Conservation (phyloP, 2,797 vertebrate species). For the Novumbra hubbsi region DNA sequence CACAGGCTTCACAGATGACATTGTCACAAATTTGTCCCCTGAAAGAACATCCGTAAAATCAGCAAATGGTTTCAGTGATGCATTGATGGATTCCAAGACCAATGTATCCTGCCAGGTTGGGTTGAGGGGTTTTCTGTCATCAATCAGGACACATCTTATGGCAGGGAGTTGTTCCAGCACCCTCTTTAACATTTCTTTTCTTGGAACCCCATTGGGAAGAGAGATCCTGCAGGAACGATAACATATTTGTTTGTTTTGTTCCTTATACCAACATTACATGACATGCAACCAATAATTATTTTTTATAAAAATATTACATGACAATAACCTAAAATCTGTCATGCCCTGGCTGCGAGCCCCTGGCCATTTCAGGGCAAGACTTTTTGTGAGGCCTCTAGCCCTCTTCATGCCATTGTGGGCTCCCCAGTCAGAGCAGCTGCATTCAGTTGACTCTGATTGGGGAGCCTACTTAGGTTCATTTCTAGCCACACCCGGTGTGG, state of each 20-base stretch:
- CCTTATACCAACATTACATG: not conserved
- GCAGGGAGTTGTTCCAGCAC: slow-evolving; percentile 30
- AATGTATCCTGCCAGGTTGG: slow-evolving; percentile 35
- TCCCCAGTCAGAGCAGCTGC: no score
- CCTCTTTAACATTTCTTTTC: slow-evolving; percentile 24
- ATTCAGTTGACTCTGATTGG: no score
- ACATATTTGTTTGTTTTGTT: not conserved
- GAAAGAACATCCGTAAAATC: slow-evolving; percentile 34
- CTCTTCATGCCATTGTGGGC: no score
- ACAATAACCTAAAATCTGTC: no score
- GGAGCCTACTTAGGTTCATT: no score
- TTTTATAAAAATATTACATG: no score
- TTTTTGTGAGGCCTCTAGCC: no score
- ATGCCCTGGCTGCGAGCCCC: no score
- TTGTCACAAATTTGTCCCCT: slow-evolving; percentile 28
- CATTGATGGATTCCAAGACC: slow-evolving; percentile 34
- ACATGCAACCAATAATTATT: no score
- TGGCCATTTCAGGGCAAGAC: no score
- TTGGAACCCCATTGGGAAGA: slow-evolving; percentile 23
- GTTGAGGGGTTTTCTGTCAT: slow-evolving; percentile 35
- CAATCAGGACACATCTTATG: slow-evolving; percentile 30
- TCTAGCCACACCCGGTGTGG: no score
- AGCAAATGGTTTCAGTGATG: slow-evolving; percentile 30
- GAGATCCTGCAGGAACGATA: slow-evolving; percentile 21
- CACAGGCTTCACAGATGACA: slow-evolving; percentile 36